These are phyloP conservation scores for Standfussiana lucernea DNA, from an alignment of 2,888 invertebrate species.

Conservation along the genomic window DNA sequence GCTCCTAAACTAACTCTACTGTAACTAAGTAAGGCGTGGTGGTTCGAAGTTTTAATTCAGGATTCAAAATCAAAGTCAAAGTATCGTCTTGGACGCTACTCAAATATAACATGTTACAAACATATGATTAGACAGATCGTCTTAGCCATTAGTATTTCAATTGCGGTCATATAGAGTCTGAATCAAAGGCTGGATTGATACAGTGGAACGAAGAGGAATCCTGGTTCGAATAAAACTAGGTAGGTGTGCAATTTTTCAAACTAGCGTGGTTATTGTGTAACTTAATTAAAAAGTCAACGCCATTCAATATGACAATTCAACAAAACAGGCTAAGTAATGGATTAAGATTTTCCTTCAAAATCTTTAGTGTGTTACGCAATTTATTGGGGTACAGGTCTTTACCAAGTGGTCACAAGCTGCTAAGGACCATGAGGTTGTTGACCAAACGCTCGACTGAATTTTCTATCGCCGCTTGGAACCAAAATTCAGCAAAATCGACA, in stretches of 20 bases:
- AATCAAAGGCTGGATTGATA: background rate
- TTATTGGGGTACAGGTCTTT: background rate
- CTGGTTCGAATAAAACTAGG: background rate
- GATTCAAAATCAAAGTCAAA: background rate
- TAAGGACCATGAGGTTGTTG: slow-evolving; percentile 1
- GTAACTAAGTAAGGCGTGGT: background rate
- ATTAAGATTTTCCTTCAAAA: background rate
- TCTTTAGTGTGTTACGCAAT: background rate
- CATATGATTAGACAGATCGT: background rate
- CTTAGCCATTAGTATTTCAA: background rate
- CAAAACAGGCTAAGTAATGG: background rate
- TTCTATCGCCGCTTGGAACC: background rate
- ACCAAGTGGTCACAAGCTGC: background rate
- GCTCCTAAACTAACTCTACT: slow-evolving; percentile 27
- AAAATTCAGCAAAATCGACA: slow-evolving; percentile 16
- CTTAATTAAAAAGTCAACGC: background rate
- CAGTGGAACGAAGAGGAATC: background rate
- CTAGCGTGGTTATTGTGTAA: background rate
- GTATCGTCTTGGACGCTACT: background rate
- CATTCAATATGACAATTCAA: background rate
- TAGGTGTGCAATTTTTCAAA: background rate
- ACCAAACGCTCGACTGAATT: slow-evolving; percentile 16
- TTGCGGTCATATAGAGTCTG: background rate
- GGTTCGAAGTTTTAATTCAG: background rate
- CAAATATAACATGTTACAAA: background rate